Base-by-base conservation (phyloP, 2,113 vertebrate genomes). In the Scophthalmus maximus region DNA sequence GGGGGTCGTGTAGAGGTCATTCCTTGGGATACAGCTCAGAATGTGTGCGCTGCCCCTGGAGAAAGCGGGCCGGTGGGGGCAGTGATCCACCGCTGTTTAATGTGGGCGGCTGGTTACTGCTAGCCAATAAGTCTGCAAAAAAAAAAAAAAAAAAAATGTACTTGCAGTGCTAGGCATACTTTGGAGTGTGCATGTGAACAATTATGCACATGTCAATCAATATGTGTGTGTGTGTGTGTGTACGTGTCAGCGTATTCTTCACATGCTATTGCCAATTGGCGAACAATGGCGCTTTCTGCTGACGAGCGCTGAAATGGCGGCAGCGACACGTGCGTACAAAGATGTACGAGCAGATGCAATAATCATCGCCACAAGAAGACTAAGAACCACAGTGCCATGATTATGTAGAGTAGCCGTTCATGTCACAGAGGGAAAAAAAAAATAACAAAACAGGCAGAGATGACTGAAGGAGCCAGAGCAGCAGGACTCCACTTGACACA, bases 11-110 rank as follows among this genome's bases (percentile, higher is more conserved):
- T 81, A 88, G 92, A 95, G 97, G 97, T 97, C 96, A 98, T 95
- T 96, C 91, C 95, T 98, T 91, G 95, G 96, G 96, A 95, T 96
- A 96, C 94, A 93, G 91, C 70, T 92, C 95, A 96, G 95, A 97
- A 94, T 97, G 96, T 97, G 96, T 58, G 95, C 94, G 94, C 95
- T 95, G 95, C 93, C 78, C 83, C 49, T 58, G 73, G 82, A 85
- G 69, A 77, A 84, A 78, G 81, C 26, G 32, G 47, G 73, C 51
- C 15, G 71, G 56, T 38, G 82, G 71, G 72, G 81, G 75, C 59
- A 55, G 71, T 17, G 25, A 67, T 32, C 53, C 59, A 51, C 69
- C 53, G 81, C 78, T 80, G 79, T 89, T 91, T 88, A 83, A 89
- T 83, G 86, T 77, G 82, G 68, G 27, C 72, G 61, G 68, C 73